Percentiles rank a stretch among this genome's conserved stretches.
These are phyloP conservation scores for Thaumetopoea pityocampa DNA, from an alignment of 1,140 invertebrate genomes.

Conservation along the genomic window DNA sequence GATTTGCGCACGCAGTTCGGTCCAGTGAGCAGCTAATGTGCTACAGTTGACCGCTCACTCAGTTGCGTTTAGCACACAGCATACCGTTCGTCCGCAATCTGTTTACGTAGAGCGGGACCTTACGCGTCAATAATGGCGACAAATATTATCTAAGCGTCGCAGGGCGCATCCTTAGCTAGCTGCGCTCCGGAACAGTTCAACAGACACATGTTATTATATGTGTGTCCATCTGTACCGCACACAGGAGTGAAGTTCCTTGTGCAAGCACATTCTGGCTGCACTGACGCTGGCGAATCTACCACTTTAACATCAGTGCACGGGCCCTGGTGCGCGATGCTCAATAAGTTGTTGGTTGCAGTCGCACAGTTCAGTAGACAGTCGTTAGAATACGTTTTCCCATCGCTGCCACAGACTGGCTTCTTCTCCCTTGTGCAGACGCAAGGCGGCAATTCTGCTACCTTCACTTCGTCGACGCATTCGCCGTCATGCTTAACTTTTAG, in stretches of 20 bases:
- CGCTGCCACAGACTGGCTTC: conserved; percentile 27
- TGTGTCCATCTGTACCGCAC: conserved; percentile 68
- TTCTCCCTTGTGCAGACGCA: conserved; percentile 24
- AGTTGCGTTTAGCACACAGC: too few relatives aligned
- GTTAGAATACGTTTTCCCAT: conserved; percentile 27
- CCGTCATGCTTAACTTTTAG: background rate
- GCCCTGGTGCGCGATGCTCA: conserved; percentile 15
- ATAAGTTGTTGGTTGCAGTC: conserved; percentile 5
- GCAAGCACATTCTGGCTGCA: conserved; percentile 41
- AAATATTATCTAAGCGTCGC: too few relatives aligned
- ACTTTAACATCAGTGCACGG: conserved; percentile 18
- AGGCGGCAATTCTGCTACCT: conserved; percentile 13
- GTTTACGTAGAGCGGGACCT: too few relatives aligned
- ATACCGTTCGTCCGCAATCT: too few relatives aligned
- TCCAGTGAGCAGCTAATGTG: too few relatives aligned
- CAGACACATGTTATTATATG: conserved; percentile 72
- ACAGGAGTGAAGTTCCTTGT: conserved; percentile 64
- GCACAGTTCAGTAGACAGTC: conserved; percentile 24
- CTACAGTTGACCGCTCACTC: too few relatives aligned
- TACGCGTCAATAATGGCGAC: too few relatives aligned
- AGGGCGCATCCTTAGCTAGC: background rate
- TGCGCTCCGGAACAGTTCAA: conserved; percentile 53
- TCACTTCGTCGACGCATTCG: conserved; percentile 1
- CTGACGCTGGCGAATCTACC: conserved; percentile 11
- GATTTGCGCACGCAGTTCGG: too few relatives aligned